Percentiles rank a stretch among this genome's conserved stretches.
Conservation (phyloP, 2,113 vertebrate species). For the Archilochus colubris region DNA sequence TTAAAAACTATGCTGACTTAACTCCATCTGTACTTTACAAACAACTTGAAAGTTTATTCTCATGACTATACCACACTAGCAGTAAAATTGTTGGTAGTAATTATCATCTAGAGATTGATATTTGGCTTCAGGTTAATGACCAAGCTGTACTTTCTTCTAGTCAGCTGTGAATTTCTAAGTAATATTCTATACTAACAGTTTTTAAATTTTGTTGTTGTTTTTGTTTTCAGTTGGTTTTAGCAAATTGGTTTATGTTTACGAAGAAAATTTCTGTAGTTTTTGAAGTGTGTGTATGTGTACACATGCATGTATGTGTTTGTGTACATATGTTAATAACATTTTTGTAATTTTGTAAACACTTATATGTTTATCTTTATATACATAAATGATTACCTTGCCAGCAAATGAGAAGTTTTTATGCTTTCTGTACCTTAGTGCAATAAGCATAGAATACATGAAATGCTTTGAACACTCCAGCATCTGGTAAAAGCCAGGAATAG, state of each 20-base stretch:
- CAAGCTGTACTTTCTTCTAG: neutral
- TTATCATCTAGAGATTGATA: neutral
- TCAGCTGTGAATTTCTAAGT: neutral
- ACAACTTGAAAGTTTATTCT: neutral
- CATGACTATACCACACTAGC: neutral
- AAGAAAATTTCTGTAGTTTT: neutral
- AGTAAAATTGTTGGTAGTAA: neutral
- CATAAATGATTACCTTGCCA: neutral
- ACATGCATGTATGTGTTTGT: neutral
- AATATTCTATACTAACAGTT: neutral
- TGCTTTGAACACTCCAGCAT: neutral
- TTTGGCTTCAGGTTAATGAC: neutral
- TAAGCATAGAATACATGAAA: rapidly evolving
- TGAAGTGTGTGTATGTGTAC: neutral
- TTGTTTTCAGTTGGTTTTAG: neutral
- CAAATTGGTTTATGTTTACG: neutral
- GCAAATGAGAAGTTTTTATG: neutral
- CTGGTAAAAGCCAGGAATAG: neutral
- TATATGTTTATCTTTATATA: neutral
- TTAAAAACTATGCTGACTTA: neutral
- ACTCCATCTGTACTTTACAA: neutral
- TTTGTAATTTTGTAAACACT: neutral
- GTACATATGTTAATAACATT: neutral
- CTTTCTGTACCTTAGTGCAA: neutral
- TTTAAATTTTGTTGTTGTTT: neutral